Base-by-base conservation (phyloP, 2,888 invertebrate species). In the Scaptomyza reducta region DNA sequence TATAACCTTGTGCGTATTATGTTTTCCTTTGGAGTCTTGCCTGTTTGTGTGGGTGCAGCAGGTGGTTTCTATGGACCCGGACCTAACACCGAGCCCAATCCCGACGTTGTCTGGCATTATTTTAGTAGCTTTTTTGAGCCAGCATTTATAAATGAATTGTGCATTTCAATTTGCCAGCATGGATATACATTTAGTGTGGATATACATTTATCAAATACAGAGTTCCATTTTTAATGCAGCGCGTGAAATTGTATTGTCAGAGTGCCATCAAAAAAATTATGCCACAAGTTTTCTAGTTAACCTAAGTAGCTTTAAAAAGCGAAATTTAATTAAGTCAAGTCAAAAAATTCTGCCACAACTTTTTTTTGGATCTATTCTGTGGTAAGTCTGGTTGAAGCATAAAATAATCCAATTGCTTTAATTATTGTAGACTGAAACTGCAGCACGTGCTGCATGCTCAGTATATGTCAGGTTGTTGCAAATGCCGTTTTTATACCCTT, bases 301-400 rank as follows among this genome's bases (percentile, higher is more conserved):
- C 63, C 60, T 77, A 87, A 85, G 88, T 74, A 82, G 83, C 77
- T 65, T 86, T 70, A 66, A 83, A 62, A 84, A 57, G 25, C 40
- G 38, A 31, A 79, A 71, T 82, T 85, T 82, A 88, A 84, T 88
- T 88, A 88, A 79, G 77, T 69, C 50, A 84, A 74, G 70, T 67
- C 72, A 61, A 62, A 35, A 68, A 83, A 31, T 45, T 59, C 16
- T 53, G 44, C 40, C 50, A 54, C 38, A 56, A 27, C 35, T 40
- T 14, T 45, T 47, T 45, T 47, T 61, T 51, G 14, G 45, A 57
- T 41, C 31, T 46, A 41, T 47, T 46, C 50, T 35, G 35, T 29
- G 33, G 40, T 16, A 18, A 29, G 42, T 25, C 31, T 9, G 16
- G n/a, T 18, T 35, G n/a, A 2, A 25, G 27, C 62, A 60, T 60